phyloP scores from a whole-genome alignment of 2,888 invertebrate genomes.

The Hofmannophila pseudospretella region DNA sequence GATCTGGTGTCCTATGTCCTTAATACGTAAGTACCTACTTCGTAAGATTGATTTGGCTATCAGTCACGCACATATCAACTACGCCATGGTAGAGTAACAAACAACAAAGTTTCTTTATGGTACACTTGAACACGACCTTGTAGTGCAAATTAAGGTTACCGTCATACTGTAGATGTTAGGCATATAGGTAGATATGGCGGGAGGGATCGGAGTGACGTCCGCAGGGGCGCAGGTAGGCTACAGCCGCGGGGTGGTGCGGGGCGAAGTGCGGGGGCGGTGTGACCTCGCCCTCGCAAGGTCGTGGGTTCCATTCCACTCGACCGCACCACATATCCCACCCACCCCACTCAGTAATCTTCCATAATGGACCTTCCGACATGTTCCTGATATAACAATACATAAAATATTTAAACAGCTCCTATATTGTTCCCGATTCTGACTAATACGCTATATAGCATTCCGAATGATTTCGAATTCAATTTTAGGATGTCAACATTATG shows the following conservation, averaged over 20 bases:
- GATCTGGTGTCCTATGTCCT: no score
- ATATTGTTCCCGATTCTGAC: no score
- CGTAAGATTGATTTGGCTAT: no score
- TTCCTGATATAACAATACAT: constrained; percentile 5
- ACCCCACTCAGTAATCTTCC: constrained; percentile 53
- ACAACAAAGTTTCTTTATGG: background rate
- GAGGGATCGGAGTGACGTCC: constrained; percentile 50
- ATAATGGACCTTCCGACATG: constrained; percentile 32
- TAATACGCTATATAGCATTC: no score
- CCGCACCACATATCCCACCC: constrained; percentile 44
- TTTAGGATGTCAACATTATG: no score
- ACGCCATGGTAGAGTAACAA: background rate
- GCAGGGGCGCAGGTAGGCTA: constrained; percentile 52
- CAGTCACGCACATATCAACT: no score
- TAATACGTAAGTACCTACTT: no score
- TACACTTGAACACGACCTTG: constrained; percentile 20
- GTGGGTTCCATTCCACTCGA: constrained; percentile 59
- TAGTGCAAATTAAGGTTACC: constrained; percentile 24
- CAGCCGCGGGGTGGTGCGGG: constrained; percentile 26
- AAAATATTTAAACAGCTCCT: background rate
- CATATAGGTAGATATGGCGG: constrained; percentile 17
- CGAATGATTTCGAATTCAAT: no score
- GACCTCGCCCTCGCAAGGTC: constrained; percentile 72
- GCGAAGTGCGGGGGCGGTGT: constrained; percentile 34
- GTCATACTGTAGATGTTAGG: constrained; percentile 11